Evolutionary conservation across 2,797 vertebrate species (phyloP).

Genomic region (Urocyon cinereoargenteus): DNA sequence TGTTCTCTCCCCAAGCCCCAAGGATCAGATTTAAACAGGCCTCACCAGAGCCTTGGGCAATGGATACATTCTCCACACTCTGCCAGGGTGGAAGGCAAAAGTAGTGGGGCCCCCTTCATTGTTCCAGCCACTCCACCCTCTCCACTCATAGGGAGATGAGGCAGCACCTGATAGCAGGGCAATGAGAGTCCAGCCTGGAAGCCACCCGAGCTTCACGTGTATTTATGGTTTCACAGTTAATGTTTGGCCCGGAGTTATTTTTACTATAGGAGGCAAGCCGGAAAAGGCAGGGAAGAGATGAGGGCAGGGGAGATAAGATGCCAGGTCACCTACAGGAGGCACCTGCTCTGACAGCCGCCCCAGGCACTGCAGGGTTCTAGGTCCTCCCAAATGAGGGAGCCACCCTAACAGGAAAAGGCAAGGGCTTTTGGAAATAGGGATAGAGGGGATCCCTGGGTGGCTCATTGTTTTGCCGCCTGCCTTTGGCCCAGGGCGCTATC

Average conservation of each 20-base stretch:
- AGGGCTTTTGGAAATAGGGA: neutral
- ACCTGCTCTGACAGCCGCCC: neutral
- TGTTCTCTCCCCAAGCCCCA: neutral
- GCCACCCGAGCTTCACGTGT: conserved; percentile 66
- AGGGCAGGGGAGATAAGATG: conserved; percentile 45
- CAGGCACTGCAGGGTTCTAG: neutral
- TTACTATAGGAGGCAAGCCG: conserved; percentile 44
- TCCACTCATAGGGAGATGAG: neutral
- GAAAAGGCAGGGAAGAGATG: conserved; percentile 43
- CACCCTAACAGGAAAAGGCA: neutral
- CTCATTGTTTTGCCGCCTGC: too few species aligned
- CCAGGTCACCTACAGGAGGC: conserved; percentile 37
- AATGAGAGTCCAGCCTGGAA: conserved; percentile 59
- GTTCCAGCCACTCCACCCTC: neutral
- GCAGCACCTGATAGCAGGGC: conserved; percentile 54
- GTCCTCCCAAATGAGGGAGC: neutral
- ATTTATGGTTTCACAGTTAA: conserved; percentile 79
- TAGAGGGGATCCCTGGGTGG: neutral
- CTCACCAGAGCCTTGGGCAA: neutral
- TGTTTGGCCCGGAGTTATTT: conserved; percentile 77
- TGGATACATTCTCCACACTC: neutral
- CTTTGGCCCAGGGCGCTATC: too few species aligned
- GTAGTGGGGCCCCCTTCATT: neutral
- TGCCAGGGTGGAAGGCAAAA: neutral
- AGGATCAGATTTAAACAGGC: neutral